Conservation (phyloP, 2,113 vertebrate genomes). For the Amphiprion percula region DNA sequence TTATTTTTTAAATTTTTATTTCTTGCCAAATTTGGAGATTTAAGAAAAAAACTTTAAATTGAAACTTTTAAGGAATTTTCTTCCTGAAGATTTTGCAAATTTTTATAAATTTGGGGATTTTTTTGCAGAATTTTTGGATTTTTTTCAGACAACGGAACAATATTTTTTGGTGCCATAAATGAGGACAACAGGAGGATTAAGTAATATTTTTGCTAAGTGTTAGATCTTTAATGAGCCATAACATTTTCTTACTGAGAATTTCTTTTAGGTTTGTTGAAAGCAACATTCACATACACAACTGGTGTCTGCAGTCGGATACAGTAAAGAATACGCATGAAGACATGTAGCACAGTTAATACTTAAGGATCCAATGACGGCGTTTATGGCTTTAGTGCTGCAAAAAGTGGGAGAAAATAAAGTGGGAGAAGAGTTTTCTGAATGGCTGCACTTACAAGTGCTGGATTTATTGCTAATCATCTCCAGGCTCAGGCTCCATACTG, state of each 20-base stretch:
- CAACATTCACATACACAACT: no score
- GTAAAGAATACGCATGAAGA: not conserved
- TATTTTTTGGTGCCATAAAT: no score
- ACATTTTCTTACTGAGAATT: not conserved
- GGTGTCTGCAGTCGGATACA: no score
- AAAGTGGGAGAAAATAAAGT: not conserved
- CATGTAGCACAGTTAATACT: not conserved
- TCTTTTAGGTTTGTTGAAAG: not conserved
- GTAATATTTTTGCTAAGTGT: not conserved
- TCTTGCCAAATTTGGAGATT: no score
- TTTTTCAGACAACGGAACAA: no score
- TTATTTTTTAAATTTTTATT: no score
- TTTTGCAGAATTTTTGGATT: no score
- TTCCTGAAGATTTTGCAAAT: no score
- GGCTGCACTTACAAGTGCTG: not conserved
- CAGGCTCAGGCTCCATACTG: not conserved
- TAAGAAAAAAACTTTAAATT: no score
- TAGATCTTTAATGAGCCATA: not conserved
- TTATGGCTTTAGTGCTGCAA: not conserved
- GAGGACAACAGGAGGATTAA: not conserved
- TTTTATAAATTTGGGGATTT: no score
- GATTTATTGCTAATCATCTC: not conserved
- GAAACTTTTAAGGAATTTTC: no score
- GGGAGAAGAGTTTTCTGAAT: not conserved
- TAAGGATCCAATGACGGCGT: not conserved